Evolutionary conservation across 2,888 invertebrate genomes (phyloP).

Genomic region (Cheilosia urbana): DNA sequence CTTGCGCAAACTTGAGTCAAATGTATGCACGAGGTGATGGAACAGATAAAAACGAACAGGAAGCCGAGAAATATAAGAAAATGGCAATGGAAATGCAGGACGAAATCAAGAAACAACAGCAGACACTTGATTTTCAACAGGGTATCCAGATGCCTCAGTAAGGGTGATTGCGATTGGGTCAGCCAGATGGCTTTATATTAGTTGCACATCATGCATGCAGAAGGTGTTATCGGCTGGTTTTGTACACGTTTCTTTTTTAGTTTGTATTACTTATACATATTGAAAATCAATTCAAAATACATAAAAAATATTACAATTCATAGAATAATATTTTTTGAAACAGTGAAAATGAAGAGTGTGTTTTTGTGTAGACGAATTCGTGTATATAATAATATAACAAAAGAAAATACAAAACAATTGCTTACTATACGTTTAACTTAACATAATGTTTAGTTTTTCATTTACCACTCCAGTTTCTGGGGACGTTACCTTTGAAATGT

Average conservation of each 20-base stretch:
- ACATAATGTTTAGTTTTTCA: neutral
- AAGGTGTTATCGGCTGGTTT: conserved; percentile 14
- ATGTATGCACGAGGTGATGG: conserved; percentile 95
- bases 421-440: neutral
- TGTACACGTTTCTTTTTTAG: conserved; percentile 14
- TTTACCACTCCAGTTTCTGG: neutral
- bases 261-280: conserved; percentile 28
- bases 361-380: conserved; percentile 22
- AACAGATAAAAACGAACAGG: conserved; percentile 88
- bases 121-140: conserved; percentile 85
- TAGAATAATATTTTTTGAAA: conserved; percentile 36
- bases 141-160: conserved; percentile 83
- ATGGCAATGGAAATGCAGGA: conserved; percentile 89
- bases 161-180: conserved; percentile 15
- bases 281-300: conserved; percentile 34
- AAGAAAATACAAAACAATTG: conserved; percentile 13
- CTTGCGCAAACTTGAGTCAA: conserved; percentile 95
- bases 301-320: conserved; percentile 27
- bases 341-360: conserved; percentile 35
- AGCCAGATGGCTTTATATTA: neutral
- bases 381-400: conserved; percentile 40
- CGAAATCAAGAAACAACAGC: conserved; percentile 86
- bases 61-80: conserved; percentile 90
- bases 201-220: conserved; percentile 22
- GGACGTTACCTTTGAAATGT: neutral